Conservation (phyloP, 2,888 invertebrate genomes). For the Lepas anatifera region DNA sequence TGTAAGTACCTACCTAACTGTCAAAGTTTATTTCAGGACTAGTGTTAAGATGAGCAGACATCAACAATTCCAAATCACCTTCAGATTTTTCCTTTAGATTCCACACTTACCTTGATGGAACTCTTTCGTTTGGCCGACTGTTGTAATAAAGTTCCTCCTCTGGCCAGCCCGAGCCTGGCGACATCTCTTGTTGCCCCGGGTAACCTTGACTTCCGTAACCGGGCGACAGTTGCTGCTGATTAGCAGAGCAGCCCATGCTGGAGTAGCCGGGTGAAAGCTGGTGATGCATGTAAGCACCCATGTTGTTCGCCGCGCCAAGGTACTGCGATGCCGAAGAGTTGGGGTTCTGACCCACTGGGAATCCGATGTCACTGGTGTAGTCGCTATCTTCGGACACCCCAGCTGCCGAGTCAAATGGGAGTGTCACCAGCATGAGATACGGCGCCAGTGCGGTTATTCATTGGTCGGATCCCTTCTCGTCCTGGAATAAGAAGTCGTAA, state of each 20-base stretch:
- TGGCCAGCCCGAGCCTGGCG: constrained; percentile 31
- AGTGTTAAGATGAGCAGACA: too few relatives aligned
- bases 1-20: too few relatives aligned
- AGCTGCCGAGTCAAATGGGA: constrained; percentile 43
- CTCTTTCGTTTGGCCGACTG: constrained; percentile 60
- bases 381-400: constrained; percentile 94
- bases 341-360: constrained; percentile 68
- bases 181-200: constrained; percentile 24
- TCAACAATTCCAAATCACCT: too few relatives aligned
- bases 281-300: constrained; percentile 52
- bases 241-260: constrained; percentile 19
- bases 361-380: constrained; percentile 92
- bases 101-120: too few relatives aligned
- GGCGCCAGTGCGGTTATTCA: too few relatives aligned
- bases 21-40: too few relatives aligned
- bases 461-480: too few relatives aligned
- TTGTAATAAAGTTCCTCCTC: constrained; percentile 61
- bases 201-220: constrained; percentile 23
- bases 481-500: too few relatives aligned
- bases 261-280: constrained; percentile 27
- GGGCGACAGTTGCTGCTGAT: constrained; percentile 26
- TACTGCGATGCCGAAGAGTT: constrained; percentile 88
- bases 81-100: too few relatives aligned
- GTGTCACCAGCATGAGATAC: neutral
- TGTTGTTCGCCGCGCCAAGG: constrained; percentile 59